phyloP scores from a whole-genome alignment of 53 echinoderm and acorn worm genomes.

The Henricia sp. region DNA sequence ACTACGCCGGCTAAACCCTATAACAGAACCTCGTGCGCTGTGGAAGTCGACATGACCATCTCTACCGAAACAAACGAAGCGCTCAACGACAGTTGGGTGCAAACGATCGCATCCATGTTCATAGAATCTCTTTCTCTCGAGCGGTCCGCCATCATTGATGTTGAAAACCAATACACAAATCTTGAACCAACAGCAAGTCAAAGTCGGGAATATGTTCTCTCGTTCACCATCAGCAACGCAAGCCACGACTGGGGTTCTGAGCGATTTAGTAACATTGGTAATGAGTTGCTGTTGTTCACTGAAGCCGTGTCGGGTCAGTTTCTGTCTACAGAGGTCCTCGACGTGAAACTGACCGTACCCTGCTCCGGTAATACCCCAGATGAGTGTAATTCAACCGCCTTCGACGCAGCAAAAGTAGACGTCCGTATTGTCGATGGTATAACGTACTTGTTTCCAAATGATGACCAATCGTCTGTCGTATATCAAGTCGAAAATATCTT shows the following conservation, averaged over 20 bases:
- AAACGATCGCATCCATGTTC: neutral
- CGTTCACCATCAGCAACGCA: conserved; percentile 18
- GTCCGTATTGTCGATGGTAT: conserved; percentile 14
- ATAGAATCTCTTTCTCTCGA: conserved; percentile 1
- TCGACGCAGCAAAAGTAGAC: conserved; percentile 1
- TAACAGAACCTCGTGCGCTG: neutral
- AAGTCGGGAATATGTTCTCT: neutral
- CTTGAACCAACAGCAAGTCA: neutral
- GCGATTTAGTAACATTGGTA: neutral
- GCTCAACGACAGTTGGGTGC: neutral
- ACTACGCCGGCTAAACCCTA: too few relatives aligned
- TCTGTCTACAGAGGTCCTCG: neutral
- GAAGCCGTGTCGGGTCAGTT: neutral
- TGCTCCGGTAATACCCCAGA: conserved; percentile 11
- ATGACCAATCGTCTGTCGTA: neutral
- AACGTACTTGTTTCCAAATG: conserved; percentile 22
- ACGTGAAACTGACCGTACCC: conserved; percentile 18
- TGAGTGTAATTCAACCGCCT: neutral
- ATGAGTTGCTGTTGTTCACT: neutral
- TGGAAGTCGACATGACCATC: neutral
- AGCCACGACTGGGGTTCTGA: conserved; percentile 14
- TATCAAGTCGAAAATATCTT: conserved; percentile 4
- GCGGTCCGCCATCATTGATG: neutral
- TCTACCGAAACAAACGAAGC: neutral
- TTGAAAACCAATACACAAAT: neutral